These are phyloP conservation scores for Microtus oregoni DNA, from an alignment of 2,113 vertebrate genomes.

Conservation along the genomic window DNA sequence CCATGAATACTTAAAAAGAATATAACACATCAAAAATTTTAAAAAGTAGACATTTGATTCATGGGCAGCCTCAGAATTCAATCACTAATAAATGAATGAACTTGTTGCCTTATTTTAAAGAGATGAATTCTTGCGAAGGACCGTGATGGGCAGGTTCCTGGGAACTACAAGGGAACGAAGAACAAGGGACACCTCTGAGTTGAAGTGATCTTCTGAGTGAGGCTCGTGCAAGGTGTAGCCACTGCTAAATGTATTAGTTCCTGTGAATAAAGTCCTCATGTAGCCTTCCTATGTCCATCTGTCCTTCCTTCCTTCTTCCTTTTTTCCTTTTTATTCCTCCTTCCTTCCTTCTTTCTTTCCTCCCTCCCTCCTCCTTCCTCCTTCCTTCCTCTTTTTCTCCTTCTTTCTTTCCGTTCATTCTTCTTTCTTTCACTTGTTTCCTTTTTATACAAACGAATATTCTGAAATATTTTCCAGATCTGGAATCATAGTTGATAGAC, in stretches of 20 bases:
- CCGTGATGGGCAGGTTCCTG: not conserved
- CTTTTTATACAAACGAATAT: slow-evolving; percentile 6
- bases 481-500: not conserved
- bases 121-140: slow-evolving; percentile 40
- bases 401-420: not conserved
- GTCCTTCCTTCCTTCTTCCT: too few relatives aligned
- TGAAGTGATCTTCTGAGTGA: not conserved
- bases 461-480: slow-evolving; percentile 38
- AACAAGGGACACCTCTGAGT: not conserved
- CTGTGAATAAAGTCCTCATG: not conserved
- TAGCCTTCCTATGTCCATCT: not conserved
- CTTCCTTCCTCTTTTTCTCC: not conserved
- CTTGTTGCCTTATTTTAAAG: not conserved
- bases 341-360: too few relatives aligned
- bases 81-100: not conserved
- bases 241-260: not conserved
- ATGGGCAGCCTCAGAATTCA: not conserved
- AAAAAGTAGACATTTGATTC: not conserved
- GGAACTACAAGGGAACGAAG: not conserved
- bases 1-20: not conserved
- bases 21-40: not conserved
- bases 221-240: not conserved
- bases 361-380: too few relatives aligned
- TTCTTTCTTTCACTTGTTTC: not conserved
- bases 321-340: too few relatives aligned